Conservation (phyloP, 2,797 vertebrate genomes). For the Capromys pilorides region DNA sequence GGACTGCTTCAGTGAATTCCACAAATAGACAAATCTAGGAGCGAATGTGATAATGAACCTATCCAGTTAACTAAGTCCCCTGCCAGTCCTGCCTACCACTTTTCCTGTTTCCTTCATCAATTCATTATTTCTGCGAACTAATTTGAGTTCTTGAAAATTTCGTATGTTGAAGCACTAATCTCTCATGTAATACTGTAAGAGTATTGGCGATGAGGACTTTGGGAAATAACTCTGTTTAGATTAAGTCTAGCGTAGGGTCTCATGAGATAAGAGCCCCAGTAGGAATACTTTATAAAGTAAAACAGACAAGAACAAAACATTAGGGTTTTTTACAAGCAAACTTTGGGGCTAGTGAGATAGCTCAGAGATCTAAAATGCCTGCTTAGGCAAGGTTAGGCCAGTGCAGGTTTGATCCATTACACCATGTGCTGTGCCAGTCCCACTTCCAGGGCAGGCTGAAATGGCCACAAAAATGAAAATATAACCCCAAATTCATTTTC, state of each 20-base stretch:
- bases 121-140: background rate
- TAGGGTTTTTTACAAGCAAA: no score
- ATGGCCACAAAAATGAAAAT: no score
- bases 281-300: no score
- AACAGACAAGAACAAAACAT: no score
- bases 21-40: background rate
- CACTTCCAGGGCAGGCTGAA: no score
- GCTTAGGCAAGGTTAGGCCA: no score
- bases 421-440: no score
- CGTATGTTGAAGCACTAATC: background rate
- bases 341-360: no score
- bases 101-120: conserved; percentile 2
- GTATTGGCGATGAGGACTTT: background rate
- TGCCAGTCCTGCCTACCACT: background rate
- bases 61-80: background rate
- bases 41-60: background rate
- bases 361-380: no score
- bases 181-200: background rate
- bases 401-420: no score
- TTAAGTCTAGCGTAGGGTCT: background rate
- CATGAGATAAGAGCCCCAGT: no score
- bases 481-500: no score
- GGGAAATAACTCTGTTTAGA: background rate
- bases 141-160: background rate
- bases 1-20: background rate